Evolutionary conservation across 1,140 invertebrate genomes (phyloP), one percentile per base, ranked within the genome.

Genomic region (Tenebrio molitor): DNA sequence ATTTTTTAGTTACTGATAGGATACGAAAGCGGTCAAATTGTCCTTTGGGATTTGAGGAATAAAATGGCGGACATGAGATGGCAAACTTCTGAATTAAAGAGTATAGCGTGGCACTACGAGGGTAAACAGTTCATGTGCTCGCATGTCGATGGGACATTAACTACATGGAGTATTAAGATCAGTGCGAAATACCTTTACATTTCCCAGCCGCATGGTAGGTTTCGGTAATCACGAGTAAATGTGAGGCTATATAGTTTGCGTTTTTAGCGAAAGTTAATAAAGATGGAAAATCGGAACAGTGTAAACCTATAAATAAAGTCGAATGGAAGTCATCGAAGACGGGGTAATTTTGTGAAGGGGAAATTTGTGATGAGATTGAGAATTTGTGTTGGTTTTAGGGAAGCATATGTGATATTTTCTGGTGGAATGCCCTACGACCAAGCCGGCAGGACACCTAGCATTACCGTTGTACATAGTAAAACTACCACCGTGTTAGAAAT

Each of bases 51-150:
- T 86, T 87, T 99, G 74, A 91, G 92, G 76, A 91, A 86, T 66
- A 92, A 92, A 82, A 84, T 82, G 65, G 95, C 93, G 10, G 96
- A 98, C 77, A 89, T 91, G 81, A 88, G 95, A 81, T 95, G 89
- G 85, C 89, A 95, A 84, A 89, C 91, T 2, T 79, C 87, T 12
- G 93, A 97, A 81, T 86, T 98, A 62, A 89, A 91, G 80, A 96
- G 94, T 67, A 90, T 97, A 79, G 90, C 92, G 66, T 99, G 98
- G 98, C 96, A 99, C 84, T 91, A 96, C 84, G 97, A 99, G 84
- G 98, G 97, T 69, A 97, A 98, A 86, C 95, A 97, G 85, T 97
- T 99, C 83, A 96, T 99, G 91, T 96, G 94, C 75, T 94, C 94
- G 77, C 97, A 99, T 84, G 90, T 89, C 7, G 97, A 99, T 86